Evolutionary conservation across 2,888 invertebrate species (phyloP).

Genomic region (Cheilosia variabilis): DNA sequence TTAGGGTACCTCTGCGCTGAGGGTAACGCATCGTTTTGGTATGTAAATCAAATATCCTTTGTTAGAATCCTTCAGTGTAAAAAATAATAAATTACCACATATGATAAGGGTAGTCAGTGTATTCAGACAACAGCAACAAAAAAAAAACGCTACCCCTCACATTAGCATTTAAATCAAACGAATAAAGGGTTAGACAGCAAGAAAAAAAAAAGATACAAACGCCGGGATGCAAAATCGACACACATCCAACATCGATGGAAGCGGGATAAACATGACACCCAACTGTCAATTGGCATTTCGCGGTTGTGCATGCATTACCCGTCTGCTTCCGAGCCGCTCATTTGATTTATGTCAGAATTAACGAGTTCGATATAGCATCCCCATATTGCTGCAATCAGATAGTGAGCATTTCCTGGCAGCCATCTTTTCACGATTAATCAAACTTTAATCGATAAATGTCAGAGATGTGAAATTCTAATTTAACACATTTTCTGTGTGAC

Average conservation of each 20-base stretch:
- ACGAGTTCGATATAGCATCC: slow-evolving; percentile 74
- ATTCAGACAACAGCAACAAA: slow-evolving; percentile 78
- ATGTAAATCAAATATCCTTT: slow-evolving; percentile 83
- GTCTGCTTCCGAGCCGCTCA: slow-evolving; percentile 77
- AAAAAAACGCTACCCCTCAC: slow-evolving; percentile 77
- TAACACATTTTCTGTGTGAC: slow-evolving; percentile 78
- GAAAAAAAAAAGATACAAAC: slow-evolving; percentile 63
- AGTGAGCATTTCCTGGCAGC: slow-evolving; percentile 39
- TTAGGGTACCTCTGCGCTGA: slow-evolving; percentile 67
- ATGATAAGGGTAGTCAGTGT: slow-evolving; percentile 77
- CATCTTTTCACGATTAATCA: slow-evolving; percentile 82
- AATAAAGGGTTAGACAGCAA: slow-evolving; percentile 71
- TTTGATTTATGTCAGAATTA: slow-evolving; percentile 83
- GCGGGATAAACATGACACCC: slow-evolving; percentile 84
- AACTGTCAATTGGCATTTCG: slow-evolving; percentile 84
- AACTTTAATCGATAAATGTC: slow-evolving; percentile 83
- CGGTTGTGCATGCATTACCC: slow-evolving; percentile 80
- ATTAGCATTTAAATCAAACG: slow-evolving; percentile 76
- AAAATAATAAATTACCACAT: slow-evolving; percentile 83
- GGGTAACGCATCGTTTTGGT: slow-evolving; percentile 82
- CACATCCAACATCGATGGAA: slow-evolving; percentile 80
- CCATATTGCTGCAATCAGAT: slow-evolving; percentile 42
- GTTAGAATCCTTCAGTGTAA: slow-evolving; percentile 79
- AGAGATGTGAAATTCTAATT: slow-evolving; percentile 82
- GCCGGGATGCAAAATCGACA: slow-evolving; percentile 70